Conservation (phyloP, 2,113 vertebrate genomes). For the Ellobius talpinus region DNA sequence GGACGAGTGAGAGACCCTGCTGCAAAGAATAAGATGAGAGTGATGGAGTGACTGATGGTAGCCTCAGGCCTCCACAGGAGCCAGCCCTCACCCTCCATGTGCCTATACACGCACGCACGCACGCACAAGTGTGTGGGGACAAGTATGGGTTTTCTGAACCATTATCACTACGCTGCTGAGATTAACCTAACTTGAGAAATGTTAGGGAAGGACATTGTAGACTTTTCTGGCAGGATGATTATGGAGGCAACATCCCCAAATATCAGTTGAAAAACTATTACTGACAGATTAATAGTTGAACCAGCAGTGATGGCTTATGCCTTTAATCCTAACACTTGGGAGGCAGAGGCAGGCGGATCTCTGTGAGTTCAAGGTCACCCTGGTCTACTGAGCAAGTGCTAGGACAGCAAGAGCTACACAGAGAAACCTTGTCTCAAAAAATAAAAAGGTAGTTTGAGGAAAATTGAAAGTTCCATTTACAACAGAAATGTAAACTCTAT, state of each 20-base stretch:
- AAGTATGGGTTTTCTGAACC: background rate
- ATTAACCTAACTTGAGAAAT: background rate
- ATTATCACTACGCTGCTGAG: background rate
- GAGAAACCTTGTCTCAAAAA: no score
- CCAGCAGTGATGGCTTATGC: no score
- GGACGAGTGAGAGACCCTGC: background rate
- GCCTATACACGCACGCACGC: background rate
- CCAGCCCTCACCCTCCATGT: no score
- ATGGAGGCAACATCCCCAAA: background rate
- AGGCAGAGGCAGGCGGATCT: no score
- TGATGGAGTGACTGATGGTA: background rate
- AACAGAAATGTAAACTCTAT: conserved; percentile 7
- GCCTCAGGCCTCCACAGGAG: background rate
- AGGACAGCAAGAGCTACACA: no score
- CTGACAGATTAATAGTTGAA: background rate
- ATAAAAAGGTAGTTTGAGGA: background rate
- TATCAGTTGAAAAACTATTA: background rate
- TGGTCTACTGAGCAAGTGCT: no score
- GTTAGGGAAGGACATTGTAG: background rate
- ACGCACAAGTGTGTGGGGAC: background rate
- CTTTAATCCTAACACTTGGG: no score
- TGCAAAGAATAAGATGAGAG: background rate
- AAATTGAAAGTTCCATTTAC: background rate
- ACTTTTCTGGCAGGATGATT: background rate
- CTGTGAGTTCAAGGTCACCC: no score